Evolutionary conservation across 1,140 invertebrate genomes (phyloP).

Genomic region (Planococcus citri): DNA sequence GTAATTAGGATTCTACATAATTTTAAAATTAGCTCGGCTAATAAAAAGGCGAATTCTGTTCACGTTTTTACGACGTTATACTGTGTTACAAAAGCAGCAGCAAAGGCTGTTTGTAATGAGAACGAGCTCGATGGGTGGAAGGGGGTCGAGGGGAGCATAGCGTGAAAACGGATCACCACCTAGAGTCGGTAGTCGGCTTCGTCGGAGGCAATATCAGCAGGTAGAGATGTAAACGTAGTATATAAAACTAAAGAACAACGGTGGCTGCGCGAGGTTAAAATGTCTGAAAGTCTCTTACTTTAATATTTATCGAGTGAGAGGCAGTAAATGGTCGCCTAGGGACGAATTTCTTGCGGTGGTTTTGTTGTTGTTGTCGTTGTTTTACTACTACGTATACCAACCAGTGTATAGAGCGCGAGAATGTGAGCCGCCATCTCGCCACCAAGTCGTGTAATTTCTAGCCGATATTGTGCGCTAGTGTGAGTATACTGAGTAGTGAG

Average conservation of each 20-base stretch:
- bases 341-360: slow-evolving; percentile 1
- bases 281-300: slow-evolving; percentile 6
- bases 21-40: background rate
- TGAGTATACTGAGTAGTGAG: too few relatives aligned
- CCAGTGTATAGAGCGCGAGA: too few relatives aligned
- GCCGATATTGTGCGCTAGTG: too few relatives aligned
- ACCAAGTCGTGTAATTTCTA: too few relatives aligned
- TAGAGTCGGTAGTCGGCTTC: too few relatives aligned
- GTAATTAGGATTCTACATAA: background rate
- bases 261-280: background rate
- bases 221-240: background rate
- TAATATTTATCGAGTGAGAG: slow-evolving; percentile 7
- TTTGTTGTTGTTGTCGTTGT: background rate
- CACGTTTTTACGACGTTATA: background rate
- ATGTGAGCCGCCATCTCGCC: too few relatives aligned
- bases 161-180: background rate
- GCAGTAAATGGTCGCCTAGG: slow-evolving; percentile 1
- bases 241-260: background rate
- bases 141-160: background rate
- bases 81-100: too few relatives aligned
- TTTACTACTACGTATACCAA: too few relatives aligned
- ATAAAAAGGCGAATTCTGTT: background rate
- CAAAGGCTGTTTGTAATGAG: too few relatives aligned
- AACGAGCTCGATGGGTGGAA: background rate
- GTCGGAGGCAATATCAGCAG: too few relatives aligned